These are phyloP conservation scores for Pteruthius melanotis DNA, from an alignment of 2,113 vertebrate species.

Conservation along the genomic window DNA sequence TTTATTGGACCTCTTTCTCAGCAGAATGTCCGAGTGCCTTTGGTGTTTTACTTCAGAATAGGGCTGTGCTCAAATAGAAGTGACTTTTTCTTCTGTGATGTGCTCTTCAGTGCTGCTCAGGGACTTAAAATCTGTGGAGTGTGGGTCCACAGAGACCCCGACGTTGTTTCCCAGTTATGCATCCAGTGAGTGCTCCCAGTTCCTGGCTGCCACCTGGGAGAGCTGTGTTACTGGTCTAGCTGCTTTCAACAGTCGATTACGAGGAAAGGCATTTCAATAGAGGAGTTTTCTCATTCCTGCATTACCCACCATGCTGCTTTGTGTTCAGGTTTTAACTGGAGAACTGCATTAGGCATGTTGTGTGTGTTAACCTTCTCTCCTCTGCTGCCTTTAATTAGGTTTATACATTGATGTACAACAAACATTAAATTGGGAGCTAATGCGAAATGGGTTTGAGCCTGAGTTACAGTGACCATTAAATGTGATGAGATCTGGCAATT, in stretches of 20 bases:
- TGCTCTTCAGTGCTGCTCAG: background rate
- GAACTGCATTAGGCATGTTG: background rate
- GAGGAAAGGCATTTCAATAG: background rate
- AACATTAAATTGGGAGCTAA: background rate
- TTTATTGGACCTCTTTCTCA: background rate
- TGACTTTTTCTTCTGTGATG: background rate
- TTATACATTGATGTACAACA: background rate
- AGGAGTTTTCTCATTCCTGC: background rate
- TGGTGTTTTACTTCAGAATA: background rate
- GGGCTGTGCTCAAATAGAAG: background rate
- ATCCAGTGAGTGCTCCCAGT: background rate
- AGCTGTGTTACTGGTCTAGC: background rate
- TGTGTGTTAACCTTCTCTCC: background rate
- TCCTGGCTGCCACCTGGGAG: background rate
- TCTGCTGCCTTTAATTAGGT: background rate
- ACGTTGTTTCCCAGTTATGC: background rate
- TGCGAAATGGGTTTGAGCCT: background rate
- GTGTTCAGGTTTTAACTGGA: background rate
- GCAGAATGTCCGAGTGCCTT: background rate
- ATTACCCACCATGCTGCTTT: background rate
- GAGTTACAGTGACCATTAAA: background rate
- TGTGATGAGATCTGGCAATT: background rate
- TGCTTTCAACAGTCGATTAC: background rate
- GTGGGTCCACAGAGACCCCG: background rate
- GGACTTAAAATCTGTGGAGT: background rate